phyloP scores from a whole-genome alignment of 2,797 vertebrate species.

The Falco berigora region DNA sequence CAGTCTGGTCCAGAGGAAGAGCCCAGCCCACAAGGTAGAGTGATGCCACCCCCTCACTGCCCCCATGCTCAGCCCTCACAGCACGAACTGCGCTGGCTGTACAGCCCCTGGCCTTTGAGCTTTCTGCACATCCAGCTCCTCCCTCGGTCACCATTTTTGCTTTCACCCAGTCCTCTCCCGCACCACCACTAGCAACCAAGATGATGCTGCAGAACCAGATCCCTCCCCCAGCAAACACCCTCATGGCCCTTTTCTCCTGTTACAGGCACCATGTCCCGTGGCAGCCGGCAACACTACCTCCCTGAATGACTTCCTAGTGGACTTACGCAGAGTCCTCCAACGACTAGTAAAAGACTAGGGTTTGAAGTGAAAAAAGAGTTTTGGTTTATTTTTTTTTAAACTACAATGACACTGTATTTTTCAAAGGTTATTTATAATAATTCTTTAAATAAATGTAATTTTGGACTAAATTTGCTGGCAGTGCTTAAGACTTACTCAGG shows the following conservation, averaged over 20 bases:
- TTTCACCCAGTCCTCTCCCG: not conserved
- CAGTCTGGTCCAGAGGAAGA: not conserved
- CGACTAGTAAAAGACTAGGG: not conserved
- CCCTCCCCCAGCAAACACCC: not conserved
- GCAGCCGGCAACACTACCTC: not conserved
- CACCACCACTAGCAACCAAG: fast-evolving
- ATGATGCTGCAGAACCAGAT: not conserved
- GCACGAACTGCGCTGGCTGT: too few species aligned
- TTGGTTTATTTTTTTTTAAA: not conserved
- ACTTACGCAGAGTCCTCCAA: not conserved
- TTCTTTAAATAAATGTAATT: conserved; percentile 69
- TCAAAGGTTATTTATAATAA: conserved; percentile 65
- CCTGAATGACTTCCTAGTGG: conserved; percentile 6
- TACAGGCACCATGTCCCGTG: not conserved
- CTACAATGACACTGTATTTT: conserved; percentile 24
- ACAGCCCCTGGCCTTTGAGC: not conserved
- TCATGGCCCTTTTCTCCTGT: fast-evolving
- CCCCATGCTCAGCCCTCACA: too few species aligned
- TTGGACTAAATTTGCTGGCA: not conserved
- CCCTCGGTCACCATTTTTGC: fast-evolving
- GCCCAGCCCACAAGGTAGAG: not conserved
- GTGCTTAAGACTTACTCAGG: not conserved
- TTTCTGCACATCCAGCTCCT: not conserved
- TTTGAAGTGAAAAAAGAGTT: not conserved
- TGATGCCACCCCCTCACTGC: not conserved